Conservation (phyloP, 2,113 vertebrate genomes). For the Propithecus coquereli region DNA sequence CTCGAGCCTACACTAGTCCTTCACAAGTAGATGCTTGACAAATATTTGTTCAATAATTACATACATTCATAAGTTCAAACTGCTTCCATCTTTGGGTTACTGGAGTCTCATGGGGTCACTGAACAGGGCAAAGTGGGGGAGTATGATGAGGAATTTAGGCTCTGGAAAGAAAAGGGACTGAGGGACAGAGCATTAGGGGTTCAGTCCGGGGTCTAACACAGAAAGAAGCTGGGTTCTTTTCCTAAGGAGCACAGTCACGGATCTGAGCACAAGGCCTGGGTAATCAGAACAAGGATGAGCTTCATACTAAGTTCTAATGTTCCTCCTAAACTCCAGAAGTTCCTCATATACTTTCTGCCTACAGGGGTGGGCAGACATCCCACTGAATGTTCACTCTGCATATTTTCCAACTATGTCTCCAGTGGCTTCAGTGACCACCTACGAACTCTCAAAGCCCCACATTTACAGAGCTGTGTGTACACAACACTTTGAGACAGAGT, state of each 20-base stretch:
- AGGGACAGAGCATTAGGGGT: background rate
- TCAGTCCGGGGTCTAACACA: background rate
- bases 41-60: background rate
- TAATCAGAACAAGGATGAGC: background rate
- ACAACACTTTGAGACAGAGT: background rate
- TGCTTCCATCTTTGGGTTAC: background rate
- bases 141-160: background rate
- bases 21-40: background rate
- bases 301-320: background rate
- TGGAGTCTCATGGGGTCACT: background rate
- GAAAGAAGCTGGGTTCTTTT: background rate
- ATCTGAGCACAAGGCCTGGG: background rate
- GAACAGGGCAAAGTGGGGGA: background rate
- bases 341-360: background rate
- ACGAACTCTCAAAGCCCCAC: background rate
- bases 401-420: background rate
- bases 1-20: background rate
- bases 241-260: background rate
- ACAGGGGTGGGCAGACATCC: accelerated
- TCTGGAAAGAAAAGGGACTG: background rate
- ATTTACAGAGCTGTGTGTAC: background rate
- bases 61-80: background rate
- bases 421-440: background rate
- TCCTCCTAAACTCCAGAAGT: background rate
- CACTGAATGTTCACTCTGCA: background rate